Evolutionary conservation across 2,888 invertebrate species (phyloP).

Genomic region (Drosophila kambysellisi): DNA sequence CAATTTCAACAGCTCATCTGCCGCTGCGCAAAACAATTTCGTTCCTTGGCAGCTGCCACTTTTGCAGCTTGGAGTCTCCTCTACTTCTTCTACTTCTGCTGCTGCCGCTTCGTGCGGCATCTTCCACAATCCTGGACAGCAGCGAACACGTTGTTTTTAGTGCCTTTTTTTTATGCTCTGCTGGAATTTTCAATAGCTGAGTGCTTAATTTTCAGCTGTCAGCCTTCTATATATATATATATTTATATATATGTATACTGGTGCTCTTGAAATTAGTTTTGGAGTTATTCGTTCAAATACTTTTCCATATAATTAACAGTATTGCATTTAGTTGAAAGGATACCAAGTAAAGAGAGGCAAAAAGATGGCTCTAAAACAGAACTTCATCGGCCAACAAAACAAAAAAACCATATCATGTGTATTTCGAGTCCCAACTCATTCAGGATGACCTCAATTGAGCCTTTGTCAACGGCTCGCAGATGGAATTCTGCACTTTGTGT

Average conservation of each 20-base stretch:
- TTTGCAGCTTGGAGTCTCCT: constrained; percentile 13
- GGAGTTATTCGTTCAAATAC: neutral
- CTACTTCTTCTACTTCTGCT: neutral
- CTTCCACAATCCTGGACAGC: constrained; percentile 33
- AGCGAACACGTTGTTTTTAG: constrained; percentile 20
- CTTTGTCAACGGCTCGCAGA: neutral
- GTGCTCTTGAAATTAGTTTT: constrained; percentile 2
- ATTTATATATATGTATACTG: neutral
- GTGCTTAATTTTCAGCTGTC: constrained; percentile 52
- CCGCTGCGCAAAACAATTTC: constrained; percentile 74
- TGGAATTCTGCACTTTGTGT: neutral
- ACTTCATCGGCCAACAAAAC: neutral
- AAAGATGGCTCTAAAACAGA: neutral
- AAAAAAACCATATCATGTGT: neutral
- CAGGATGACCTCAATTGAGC: constrained; percentile 4
- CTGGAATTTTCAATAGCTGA: constrained; percentile 40
- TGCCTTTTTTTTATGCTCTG: constrained; percentile 18
- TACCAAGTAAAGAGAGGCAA: neutral
- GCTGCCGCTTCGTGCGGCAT: neutral
- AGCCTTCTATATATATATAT: neutral
- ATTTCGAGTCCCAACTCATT: neutral
- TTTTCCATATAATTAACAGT: neutral
- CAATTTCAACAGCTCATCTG: constrained; percentile 78
- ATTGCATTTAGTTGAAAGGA: neutral
- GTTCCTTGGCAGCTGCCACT: constrained; percentile 51